Evolutionary conservation across 2,888 invertebrate species (phyloP).

Genomic region (Dynastes maya): DNA sequence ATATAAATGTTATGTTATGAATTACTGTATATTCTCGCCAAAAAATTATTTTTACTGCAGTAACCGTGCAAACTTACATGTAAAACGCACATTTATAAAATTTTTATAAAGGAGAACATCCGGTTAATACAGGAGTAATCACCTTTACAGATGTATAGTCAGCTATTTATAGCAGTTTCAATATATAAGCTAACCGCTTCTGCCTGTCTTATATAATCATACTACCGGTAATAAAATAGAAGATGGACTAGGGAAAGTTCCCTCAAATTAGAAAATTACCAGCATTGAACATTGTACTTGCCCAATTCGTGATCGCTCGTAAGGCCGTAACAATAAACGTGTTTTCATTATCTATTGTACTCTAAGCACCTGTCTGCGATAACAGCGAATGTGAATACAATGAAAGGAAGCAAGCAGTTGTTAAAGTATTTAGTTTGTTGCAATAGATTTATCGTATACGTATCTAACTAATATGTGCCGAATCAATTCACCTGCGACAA

Average conservation of each 20-base stretch:
- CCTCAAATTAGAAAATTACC: not conserved
- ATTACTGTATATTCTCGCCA: too few species aligned
- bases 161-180: not conserved
- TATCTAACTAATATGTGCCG: not conserved
- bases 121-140: not conserved
- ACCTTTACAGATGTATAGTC: not conserved
- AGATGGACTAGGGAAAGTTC: not conserved
- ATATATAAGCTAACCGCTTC: not conserved
- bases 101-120: too few species aligned
- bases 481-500: too few species aligned
- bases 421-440: conserved; percentile 20
- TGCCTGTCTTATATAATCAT: not conserved
- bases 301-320: not conserved
- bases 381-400: conserved; percentile 31
- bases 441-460: not conserved
- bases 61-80: too few species aligned
- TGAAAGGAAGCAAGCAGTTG: conserved; percentile 26
- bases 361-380: conserved; percentile 24
- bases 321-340: not conserved
- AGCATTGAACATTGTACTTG: not conserved
- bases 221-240: not conserved
- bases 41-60: too few species aligned
- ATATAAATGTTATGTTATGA: too few species aligned
- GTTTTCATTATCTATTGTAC: conserved; percentile 35
- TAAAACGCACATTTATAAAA: too few species aligned